phyloP scores from a whole-genome alignment of 2,888 invertebrate genomes.

The Scaptomyza cyrtandrae region DNA sequence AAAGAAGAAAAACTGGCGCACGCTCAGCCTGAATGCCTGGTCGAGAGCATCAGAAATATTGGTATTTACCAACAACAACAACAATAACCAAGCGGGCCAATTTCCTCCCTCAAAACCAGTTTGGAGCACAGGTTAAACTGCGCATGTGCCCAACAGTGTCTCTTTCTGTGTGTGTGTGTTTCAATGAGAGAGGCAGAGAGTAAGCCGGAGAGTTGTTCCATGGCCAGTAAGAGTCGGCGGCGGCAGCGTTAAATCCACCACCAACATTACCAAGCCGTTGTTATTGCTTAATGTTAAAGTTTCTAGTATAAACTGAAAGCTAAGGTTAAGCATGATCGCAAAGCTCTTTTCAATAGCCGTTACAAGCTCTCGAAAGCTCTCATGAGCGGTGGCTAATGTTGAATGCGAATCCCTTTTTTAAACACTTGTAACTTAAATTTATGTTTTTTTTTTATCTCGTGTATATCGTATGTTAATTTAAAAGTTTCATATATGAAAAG shows the following conservation, averaged over 20 bases:
- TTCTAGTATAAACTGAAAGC: conserved; percentile 13
- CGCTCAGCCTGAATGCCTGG: conserved; percentile 57
- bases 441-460: no score
- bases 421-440: background rate
- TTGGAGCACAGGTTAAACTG: conserved; percentile 75
- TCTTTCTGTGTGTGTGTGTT: conserved; percentile 8
- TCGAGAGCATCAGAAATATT: conserved; percentile 58
- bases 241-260: conserved; percentile 22
- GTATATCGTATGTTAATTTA: no score
- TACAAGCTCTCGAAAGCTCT: conserved; percentile 10
- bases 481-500: no score
- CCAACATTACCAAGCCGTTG: conserved; percentile 38
- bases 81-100: conserved; percentile 50
- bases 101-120: conserved; percentile 81
- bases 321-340: conserved; percentile 31
- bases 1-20: conserved; percentile 62
- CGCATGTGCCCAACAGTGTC: conserved; percentile 60
- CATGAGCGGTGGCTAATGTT: background rate
- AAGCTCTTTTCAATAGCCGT: conserved; percentile 12
- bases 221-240: conserved; percentile 37
- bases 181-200: conserved; percentile 18
- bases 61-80: conserved; percentile 61
- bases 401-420: background rate
- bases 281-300: conserved; percentile 21
- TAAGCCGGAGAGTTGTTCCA: conserved; percentile 38